These are phyloP conservation scores for Porites lutea DNA, from an alignment of 64 coral and sea anemone species.

Conservation along the genomic window DNA sequence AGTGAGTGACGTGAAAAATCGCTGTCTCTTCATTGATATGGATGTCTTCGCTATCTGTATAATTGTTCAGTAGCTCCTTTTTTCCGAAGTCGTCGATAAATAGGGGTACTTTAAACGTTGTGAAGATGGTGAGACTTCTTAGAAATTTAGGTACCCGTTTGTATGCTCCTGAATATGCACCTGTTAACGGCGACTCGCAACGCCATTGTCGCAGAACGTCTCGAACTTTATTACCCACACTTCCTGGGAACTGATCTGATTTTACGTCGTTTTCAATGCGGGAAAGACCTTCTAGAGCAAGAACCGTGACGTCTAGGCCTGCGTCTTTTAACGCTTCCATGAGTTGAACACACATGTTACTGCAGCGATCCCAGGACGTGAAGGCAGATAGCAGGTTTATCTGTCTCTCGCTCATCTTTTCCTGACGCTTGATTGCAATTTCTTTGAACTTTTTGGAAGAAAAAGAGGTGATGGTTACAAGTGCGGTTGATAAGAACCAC, in stretches of 20 bases:
- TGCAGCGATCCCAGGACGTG: no score
- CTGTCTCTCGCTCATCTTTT: no score
- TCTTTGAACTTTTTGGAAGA: no score
- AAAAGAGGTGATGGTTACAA: no score
- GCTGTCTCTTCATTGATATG: not conserved
- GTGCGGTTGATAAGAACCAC: no score
- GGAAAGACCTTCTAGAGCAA: constrained; percentile 54
- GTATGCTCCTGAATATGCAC: no score
- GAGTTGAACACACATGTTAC: no score
- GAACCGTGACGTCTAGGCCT: constrained; percentile 34
- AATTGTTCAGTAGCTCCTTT: constrained; percentile 11
- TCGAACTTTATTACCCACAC: not conserved
- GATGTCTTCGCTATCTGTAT: not conserved
- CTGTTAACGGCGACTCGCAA: not conserved
- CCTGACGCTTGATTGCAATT: no score
- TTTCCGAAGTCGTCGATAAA: not conserved
- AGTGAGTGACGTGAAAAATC: constrained; percentile 44
- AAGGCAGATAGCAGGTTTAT: no score
- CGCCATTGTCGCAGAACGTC: constrained; percentile 64
- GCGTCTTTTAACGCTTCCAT: not conserved
- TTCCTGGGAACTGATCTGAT: no score
- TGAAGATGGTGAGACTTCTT: not conserved
- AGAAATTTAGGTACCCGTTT: no score
- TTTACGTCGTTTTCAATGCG: constrained; percentile 48
- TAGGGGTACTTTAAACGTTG: not conserved